Evolutionary conservation across 2,888 invertebrate species (phyloP), one percentile per base, ranked within the genome.

Genomic region (Mesorhabditis sp.): DNA sequence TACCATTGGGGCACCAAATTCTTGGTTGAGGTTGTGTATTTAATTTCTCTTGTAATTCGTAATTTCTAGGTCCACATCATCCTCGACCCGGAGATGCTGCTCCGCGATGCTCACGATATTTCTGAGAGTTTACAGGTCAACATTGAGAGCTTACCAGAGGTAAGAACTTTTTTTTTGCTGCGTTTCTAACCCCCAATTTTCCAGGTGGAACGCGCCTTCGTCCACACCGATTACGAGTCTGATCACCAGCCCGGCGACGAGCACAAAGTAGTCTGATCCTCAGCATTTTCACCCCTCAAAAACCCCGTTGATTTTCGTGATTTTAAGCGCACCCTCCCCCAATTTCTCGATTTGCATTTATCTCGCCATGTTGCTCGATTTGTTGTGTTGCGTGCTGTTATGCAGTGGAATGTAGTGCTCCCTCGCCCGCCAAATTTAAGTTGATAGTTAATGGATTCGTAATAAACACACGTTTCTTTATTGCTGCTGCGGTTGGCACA

Each of bases 1-100:
- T 89, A 88, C 76, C 88, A 89, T 78, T 88, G 87, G 72, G 88
- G 88, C 7, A 86, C 84, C 68, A 87, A 87, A 73, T 88, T 86
- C 75, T 70, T 82, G 13, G 82, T 88, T 0, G 88, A 88, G 76
- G 87, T 83, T 13, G 67, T 63, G 41, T 43, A 45, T 62, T 5
- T 43, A 28, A 58, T 58, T n/a, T 58, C 4, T 50, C 61, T 41
- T 3, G n/a, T 13, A 68, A 13, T 50, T n/a, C 58, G n/a, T 45
- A 4, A n/a, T 5, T n/a, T 44, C 5, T 65, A 76, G 78, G 76
- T 80, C 7, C 86, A 87, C 77, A 86, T 88, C 72, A 87, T 88
- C 2, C 79, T 88, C 68, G 87, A 87, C 41, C 85, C 86, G 70
- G 82, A 86, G 66, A 87, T 88, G 87, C 79, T 81, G 2, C 77